A percentile compares a stretch with the other conserved stretches of the same genome.
Conservation (phyloP, 2,888 invertebrate genomes). For the Hemistola chrysoprasaria region DNA sequence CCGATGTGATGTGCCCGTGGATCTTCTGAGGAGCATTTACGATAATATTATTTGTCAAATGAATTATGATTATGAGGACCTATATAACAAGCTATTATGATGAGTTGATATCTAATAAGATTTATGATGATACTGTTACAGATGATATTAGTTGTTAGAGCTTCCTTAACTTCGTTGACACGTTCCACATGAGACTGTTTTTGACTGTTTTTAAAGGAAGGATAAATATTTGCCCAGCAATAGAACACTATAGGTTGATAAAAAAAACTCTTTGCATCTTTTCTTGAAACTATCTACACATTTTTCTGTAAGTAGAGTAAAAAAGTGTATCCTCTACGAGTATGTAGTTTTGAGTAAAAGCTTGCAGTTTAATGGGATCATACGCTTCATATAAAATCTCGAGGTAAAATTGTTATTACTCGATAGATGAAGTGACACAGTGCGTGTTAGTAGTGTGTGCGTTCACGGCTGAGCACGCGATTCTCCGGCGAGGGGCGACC, state of each 20-base stretch:
- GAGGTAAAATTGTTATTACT: conserved; percentile 2
- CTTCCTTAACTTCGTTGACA: conserved; percentile 11
- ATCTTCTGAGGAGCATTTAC: conserved; percentile 20
- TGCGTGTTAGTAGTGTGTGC: conserved; percentile 33
- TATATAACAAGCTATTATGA: no score
- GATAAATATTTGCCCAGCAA: conserved; percentile 4
- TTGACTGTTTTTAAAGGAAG: conserved; percentile 4
- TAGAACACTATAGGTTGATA: not conserved
- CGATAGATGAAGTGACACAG: conserved; percentile 5
- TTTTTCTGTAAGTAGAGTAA: no score
- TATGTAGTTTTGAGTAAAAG: no score
- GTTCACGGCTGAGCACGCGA: conserved; percentile 59
- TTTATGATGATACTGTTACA: no score
- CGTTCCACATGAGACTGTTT: no score
- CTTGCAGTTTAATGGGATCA: not conserved
- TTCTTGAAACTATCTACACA: no score
- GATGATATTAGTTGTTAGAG: conserved; percentile 7
- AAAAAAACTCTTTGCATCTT: no score
- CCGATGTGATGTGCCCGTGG: conserved; percentile 20
- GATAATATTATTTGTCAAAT: conserved; percentile 29
- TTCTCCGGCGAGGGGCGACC: conserved; percentile 26
- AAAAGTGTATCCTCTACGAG: no score
- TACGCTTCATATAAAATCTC: not conserved
- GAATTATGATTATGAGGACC: no score
- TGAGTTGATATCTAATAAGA: no score